Evolutionary conservation across 2,888 invertebrate genomes (phyloP).

Genomic region (Diarsia dahlii): DNA sequence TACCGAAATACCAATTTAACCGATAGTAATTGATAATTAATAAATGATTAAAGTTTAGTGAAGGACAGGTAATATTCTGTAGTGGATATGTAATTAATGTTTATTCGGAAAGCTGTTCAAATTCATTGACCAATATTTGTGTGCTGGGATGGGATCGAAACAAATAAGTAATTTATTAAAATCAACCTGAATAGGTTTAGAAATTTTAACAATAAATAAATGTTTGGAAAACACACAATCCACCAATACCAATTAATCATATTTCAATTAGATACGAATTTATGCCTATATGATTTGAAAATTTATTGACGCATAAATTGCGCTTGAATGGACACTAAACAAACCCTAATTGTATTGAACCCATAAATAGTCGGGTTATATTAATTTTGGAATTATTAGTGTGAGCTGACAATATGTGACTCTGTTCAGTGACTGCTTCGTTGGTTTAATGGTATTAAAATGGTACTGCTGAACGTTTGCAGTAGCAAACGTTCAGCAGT

Average conservation of each 20-base stretch:
- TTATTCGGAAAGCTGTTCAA: neutral
- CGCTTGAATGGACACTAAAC: conserved; percentile 22
- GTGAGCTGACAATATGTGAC: neutral
- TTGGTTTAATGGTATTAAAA: neutral
- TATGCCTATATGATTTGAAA: neutral
- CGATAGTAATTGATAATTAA: too few species aligned
- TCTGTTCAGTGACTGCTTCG: neutral
- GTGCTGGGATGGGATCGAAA: neutral
- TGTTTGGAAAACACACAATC: conserved; percentile 19
- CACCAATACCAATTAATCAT: conserved; percentile 16
- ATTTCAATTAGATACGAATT: conserved; percentile 21
- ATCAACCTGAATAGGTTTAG: neutral
- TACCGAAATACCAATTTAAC: too few species aligned
- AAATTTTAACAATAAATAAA: neutral
- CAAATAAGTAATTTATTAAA: conserved; percentile 10
- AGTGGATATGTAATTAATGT: neutral
- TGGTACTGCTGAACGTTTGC: neutral
- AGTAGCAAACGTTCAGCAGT: too few species aligned
- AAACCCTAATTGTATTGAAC: conserved; percentile 26
- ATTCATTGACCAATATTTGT: neutral
- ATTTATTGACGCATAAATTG: conserved; percentile 41
- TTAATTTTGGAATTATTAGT: neutral
- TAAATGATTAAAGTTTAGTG: too few species aligned
- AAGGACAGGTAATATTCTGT: neutral
- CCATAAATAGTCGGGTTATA: neutral